Conservation (phyloP, 2,888 invertebrate species). For the Ommatoiulus sabulosus region DNA sequence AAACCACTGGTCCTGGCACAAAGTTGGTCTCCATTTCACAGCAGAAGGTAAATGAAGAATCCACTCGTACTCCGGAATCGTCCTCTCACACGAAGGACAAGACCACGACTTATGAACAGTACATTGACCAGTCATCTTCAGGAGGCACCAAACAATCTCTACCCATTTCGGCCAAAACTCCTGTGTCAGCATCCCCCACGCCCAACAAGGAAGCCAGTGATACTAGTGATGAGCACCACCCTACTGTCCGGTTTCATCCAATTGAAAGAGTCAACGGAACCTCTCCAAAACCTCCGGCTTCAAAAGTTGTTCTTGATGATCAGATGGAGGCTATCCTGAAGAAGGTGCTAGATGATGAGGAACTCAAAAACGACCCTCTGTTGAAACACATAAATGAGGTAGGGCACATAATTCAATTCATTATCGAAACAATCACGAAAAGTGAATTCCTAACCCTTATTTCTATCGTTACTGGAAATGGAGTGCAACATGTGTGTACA, state of each 20-base stretch:
- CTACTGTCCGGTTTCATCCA: conserved; percentile 13
- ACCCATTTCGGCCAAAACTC: background rate
- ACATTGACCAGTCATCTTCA: background rate
- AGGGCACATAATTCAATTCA: background rate
- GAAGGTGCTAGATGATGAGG: conserved; percentile 42
- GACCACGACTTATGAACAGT: conserved; percentile 29
- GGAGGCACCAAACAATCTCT: background rate
- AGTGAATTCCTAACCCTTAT: no score
- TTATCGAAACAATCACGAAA: no score
- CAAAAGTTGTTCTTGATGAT: background rate
- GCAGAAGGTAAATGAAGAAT: background rate
- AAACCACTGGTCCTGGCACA: conserved; percentile 12
- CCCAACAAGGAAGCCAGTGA: background rate
- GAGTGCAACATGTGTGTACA: no score
- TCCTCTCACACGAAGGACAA: conserved; percentile 18
- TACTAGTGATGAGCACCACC: background rate
- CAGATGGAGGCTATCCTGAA: background rate
- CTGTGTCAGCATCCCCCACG: background rate
- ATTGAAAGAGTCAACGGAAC: background rate
- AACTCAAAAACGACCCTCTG: conserved; percentile 42
- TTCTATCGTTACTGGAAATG: no score
- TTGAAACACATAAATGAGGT: conserved; percentile 49
- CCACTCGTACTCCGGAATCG: background rate
- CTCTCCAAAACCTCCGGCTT: background rate
- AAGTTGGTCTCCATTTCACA: conserved; percentile 35